Base-by-base conservation (phyloP, 2,113 vertebrate species). In the Rhadina sibilatrix region DNA sequence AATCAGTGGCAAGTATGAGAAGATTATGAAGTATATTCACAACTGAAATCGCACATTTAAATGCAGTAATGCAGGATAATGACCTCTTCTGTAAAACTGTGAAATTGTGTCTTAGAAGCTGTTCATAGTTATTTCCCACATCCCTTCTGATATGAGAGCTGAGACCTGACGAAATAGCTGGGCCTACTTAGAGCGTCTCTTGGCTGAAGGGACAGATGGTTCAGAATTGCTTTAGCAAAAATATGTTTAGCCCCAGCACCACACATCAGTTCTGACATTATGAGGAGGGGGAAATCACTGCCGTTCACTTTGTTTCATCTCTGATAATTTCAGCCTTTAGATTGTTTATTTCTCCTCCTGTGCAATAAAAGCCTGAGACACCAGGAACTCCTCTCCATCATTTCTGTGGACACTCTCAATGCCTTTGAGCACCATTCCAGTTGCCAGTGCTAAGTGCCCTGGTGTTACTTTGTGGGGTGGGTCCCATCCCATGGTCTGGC, bases 341-440 rank as follows among this genome's bases (percentile, higher is more conserved):
- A 69, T 87, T 89, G 86, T 94, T 92, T 93, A 80, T 94, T 96
- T 93, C 63, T 96, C 18, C 23, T 83, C 68, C 64, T 75, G 72
- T 87, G 71, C 61, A 94, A 92, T 96, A 94, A 96, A 96, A 92
- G 24, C 25, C n/a, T 71, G 53, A 76, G 49, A 61, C 50, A 65
- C 11, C 15, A 65, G 28, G 33, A 94, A 11, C 33, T 75, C 31
- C 12, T 74, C 31, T 87, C 40, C 0, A 0, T 87, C 24, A 42
- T 57, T 72, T 61, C 61, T 69, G 38, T 57, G 70, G 74, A 11
- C 2, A 2, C 2, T 0, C 23, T 49, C 2, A 1, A 6, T 79
- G 66, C 40, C 63, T 76, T 49, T 65, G 57, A 76, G 37, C 24
- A 38, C 37, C 0, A 0, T 88, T 61, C 61, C 1, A 2, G 56